These are phyloP conservation scores for Phalacrocorax brasilianus DNA, from an alignment of 2,113 vertebrate genomes.

Conservation along the genomic window DNA sequence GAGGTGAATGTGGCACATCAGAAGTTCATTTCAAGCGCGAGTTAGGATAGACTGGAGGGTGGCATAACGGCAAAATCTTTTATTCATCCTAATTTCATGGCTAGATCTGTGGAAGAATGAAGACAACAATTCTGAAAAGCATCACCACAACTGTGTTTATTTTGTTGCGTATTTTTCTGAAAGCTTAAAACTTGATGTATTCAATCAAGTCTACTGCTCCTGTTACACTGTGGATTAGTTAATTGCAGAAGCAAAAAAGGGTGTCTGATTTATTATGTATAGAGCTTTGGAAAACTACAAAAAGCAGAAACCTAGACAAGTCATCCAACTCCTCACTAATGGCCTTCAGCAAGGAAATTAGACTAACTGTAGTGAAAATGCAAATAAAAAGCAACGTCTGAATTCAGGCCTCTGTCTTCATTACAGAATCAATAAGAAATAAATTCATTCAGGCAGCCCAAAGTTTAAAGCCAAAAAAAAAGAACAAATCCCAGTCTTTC, in stretches of 20 bases:
- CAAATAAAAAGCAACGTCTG: conserved; percentile 20
- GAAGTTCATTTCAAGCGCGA: background rate
- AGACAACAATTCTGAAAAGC: background rate
- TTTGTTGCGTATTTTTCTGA: background rate
- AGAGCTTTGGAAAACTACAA: conserved; percentile 9
- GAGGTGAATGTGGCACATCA: background rate
- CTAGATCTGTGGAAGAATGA: background rate
- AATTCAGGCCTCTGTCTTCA: conserved; percentile 12
- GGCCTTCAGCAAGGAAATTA: conserved; percentile 28
- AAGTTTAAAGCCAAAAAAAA: background rate
- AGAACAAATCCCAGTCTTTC: background rate
- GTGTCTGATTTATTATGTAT: conserved; percentile 32
- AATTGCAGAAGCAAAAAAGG: conserved; percentile 7
- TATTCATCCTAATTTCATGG: background rate
- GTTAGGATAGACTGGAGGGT: background rate
- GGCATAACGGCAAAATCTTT: background rate
- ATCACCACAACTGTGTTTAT: background rate
- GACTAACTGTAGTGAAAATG: conserved; percentile 41
- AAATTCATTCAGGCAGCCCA: background rate
- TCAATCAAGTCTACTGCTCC: background rate
- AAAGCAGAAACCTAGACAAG: conserved; percentile 17
- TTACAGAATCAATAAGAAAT: conserved; percentile 21
- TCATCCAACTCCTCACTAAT: background rate
- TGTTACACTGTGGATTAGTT: background rate
- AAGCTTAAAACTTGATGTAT: background rate